Evolutionary conservation across 2,113 vertebrate genomes (phyloP).

Genomic region (Dascyllus trimaculatus): DNA sequence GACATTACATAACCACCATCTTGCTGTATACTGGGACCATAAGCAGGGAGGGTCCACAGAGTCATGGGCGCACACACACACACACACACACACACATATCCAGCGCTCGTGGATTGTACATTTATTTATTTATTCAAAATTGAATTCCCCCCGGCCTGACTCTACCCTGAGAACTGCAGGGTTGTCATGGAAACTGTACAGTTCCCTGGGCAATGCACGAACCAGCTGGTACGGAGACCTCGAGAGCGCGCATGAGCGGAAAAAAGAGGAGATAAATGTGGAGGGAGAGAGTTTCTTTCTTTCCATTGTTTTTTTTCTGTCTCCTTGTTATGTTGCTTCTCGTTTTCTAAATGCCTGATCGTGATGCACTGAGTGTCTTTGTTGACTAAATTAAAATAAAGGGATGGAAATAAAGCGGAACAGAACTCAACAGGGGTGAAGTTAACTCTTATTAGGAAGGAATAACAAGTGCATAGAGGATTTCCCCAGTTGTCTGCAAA

Average conservation of each 20-base stretch:
- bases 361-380: not conserved
- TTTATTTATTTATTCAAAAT: slow-evolving; percentile 72
- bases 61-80: not conserved
- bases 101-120: slow-evolving; percentile 34
- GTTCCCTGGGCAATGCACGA: slow-evolving; percentile 74
- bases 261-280: slow-evolving; percentile 23
- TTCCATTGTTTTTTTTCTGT: not conserved
- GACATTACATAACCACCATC: slow-evolving; percentile 49
- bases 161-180: slow-evolving; percentile 72
- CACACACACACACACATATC: not conserved
- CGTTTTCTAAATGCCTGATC: not conserved
- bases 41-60: slow-evolving; percentile 21
- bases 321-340: not conserved
- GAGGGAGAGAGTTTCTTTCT: slow-evolving; percentile 7
- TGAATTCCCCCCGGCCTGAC: slow-evolving; percentile 58
- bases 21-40: slow-evolving; percentile 18
- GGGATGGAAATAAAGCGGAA: slow-evolving; percentile 1
- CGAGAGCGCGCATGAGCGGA: slow-evolving; percentile 26
- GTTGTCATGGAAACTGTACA: slow-evolving; percentile 82
- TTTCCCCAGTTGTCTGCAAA: not conserved
- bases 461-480: not conserved
- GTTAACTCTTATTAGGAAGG: not conserved
- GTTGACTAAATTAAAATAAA: slow-evolving; percentile 27
- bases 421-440: slow-evolving; percentile 2
- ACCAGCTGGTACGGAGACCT: slow-evolving; percentile 67